Conservation (phyloP, 1,140 invertebrate species). For the Cyclina sinensis region DNA sequence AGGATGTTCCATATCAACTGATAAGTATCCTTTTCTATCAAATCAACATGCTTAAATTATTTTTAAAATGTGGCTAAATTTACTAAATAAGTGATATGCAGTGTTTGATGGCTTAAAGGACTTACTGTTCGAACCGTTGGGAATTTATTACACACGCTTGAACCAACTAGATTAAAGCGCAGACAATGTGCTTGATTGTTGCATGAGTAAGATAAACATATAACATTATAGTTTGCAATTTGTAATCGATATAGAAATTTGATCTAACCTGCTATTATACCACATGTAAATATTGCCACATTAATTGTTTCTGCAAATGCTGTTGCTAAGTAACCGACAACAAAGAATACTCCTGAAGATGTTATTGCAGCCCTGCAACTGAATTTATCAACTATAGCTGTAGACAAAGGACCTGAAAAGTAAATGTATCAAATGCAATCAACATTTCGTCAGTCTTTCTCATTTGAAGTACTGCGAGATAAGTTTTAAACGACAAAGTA, state of each 20-base stretch:
- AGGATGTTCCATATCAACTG: no score
- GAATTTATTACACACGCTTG: background rate
- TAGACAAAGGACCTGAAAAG: slow-evolving; percentile 23
- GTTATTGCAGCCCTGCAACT: background rate
- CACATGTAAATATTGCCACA: slow-evolving; percentile 30
- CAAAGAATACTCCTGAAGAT: background rate
- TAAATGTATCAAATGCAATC: background rate
- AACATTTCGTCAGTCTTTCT: no score
- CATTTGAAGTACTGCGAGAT: no score
- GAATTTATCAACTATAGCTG: background rate
- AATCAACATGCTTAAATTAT: no score
- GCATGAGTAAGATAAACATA: no score
- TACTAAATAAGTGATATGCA: background rate
- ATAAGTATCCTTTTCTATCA: no score
- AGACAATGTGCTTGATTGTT: no score
- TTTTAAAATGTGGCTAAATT: background rate
- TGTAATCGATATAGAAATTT: no score
- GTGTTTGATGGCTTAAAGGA: no score
- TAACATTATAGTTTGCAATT: no score
- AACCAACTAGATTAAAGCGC: background rate
- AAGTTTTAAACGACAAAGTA: no score
- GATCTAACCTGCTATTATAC: slow-evolving; percentile 31
- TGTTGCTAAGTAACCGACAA: background rate
- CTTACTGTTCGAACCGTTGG: background rate
- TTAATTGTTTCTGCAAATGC: background rate